Evolutionary conservation across 2,888 invertebrate genomes (phyloP), one percentile per base, ranked within the genome.

Genomic region (Ischnura elegans): DNA sequence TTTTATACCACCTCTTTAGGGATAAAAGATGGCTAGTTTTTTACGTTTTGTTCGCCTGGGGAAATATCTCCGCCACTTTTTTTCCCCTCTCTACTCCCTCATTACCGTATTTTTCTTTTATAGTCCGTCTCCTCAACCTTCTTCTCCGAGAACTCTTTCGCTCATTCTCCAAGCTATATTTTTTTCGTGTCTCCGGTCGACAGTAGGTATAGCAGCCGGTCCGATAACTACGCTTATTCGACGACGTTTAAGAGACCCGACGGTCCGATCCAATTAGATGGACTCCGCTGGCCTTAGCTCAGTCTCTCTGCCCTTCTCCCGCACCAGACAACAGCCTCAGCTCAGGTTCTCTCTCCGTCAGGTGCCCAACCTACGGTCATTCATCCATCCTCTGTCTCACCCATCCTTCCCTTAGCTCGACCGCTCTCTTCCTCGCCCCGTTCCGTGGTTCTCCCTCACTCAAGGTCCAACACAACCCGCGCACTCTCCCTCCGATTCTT

Each of bases 241-340:
- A 55, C 42, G 87, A 61, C 87, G 87, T 87, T 76, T 87, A 87
- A 55, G 87, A 87, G 51, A 87, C 87, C 61, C 87, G 36, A 19
- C 42, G 87, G 87, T 87, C 87, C 55, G 87, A 87, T 87, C 87
- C 87, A 87, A 87, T 87, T 87, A 87, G 87, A 55, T 87, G 47
- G 51, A 47, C 51, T 51, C 87, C 19, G 25, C 87, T 36, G 55
- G 55, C 87, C 87, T 29, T 76, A 4, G 36, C 36, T 2, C 87
- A 36, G n/a, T 16, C 47, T 10, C 46, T 51, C 51, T 87, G n/a
- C 19, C 36, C 47, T 47, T 36, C 36, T 21, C 16, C 29, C 42
- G 21, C 76, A 29, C 76, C 76, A 25, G 25, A 6, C 25, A 61
- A n/a, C 61, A 61, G 61, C 61, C 61, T 21, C n/a, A n/a, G 51